Evolutionary conservation across 2,797 vertebrate species (phyloP), one percentile per base, ranked within the genome.

Genomic region (Hoplostethus mediterraneus): DNA sequence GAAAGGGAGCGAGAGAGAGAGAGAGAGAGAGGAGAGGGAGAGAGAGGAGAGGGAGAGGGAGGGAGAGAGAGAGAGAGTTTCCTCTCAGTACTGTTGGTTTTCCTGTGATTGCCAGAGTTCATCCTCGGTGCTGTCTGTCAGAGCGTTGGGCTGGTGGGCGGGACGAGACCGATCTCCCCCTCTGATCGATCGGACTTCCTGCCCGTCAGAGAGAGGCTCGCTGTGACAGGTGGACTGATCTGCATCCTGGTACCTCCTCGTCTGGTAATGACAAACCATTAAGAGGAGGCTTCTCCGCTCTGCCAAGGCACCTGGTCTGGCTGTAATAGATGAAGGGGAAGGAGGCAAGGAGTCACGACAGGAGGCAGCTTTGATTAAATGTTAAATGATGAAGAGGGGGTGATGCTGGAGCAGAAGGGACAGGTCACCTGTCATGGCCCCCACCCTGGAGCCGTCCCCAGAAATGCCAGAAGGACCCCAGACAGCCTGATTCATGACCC

Each of bases 401-500:
- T 48, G 66, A n/a, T 1, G 75, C 73, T 48, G 3, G 38, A 69
- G 74, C 79, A 73, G 88, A 61, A 47, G 84, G 87, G 84, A 83
- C 60, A 28, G 83, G 85, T 92, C 89, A 92, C 89, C 86, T 87
- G 90, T 90, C 91, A 89, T 2, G n/a, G 55, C 75, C 85, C 71
- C 66, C 66, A 48, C 71, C 84, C 74, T 30, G 45, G 65, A 68
- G 80, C 57, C 52, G 48, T 79, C 67, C 79, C 55, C 65, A 58
- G 81, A 52, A 73, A 54, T 59, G 81, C 83, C 90, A 79, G 75
- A 62, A 85, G 85, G 82, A 71, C 21, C 72, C 58, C 4, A 79
- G 87, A 84, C 87, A 86, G 84, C 64, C 87, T 94, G 93, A 94
- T 94, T 93, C 91, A 94, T 94, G 87, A 87, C 82, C 86, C 49